These are phyloP conservation scores for Sphaerophoria taeniata DNA, from an alignment of 2,888 invertebrate genomes.

Conservation along the genomic window DNA sequence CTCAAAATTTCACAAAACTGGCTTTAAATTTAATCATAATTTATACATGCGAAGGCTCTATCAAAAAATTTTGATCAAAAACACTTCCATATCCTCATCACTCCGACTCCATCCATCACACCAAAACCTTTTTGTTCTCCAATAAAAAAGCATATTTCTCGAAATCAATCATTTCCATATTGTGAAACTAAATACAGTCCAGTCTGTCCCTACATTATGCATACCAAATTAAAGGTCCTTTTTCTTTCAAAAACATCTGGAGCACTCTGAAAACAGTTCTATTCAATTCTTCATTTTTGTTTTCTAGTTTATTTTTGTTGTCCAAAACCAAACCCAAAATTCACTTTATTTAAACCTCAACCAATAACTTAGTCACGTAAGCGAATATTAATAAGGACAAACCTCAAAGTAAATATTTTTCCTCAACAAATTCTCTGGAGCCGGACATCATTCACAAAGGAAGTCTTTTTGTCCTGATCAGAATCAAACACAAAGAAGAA, in stretches of 20 bases:
- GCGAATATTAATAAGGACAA: conserved; percentile 49
- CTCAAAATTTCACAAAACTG: no score
- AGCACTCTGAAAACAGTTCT: neutral
- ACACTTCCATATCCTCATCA: neutral
- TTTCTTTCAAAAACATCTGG: neutral
- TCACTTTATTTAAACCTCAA: conserved; percentile 33
- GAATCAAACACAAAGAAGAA: conserved; percentile 10
- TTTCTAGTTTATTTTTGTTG: neutral
- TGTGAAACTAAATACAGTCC: neutral
- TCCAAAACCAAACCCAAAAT: conserved; percentile 1
- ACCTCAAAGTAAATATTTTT: conserved; percentile 38
- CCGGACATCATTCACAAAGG: conserved; percentile 27
- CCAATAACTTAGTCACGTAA: conserved; percentile 48
- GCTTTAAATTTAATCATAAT: no score
- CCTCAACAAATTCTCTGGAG: conserved; percentile 5
- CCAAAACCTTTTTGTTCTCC: no score
- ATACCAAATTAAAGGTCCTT: neutral
- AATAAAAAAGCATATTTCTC: neutral
- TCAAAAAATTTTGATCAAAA: neutral
- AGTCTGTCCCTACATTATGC: conserved; percentile 5
- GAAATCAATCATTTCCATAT: conserved; percentile 7
- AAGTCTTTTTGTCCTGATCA: neutral
- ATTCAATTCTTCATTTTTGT: neutral
- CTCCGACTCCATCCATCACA: no score
- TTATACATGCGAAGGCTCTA: no score